Base-by-base conservation (phyloP, 2,113 vertebrate species). In the Neodontobutis hainanensis region DNA sequence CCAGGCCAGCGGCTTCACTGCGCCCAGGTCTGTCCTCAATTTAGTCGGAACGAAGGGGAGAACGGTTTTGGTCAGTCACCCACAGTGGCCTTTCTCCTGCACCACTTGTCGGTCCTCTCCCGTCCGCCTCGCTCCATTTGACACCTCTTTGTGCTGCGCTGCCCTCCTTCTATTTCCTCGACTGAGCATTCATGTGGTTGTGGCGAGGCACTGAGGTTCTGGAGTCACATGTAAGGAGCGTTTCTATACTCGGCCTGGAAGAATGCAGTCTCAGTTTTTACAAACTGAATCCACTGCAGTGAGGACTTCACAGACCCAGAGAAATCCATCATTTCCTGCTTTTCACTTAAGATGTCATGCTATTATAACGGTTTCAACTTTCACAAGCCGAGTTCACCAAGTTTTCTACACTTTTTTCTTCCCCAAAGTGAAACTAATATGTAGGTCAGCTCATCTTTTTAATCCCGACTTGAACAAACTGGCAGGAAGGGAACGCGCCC, bases 371-470 rank as follows among this genome's bases (percentile, higher is more conserved):
- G 4, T 65, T 78, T 66, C 16, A 75, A 9, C 72, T 60, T 46
- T 55, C 50, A 72, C 73, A 83, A 64, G 73, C 63, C 0, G 75
- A 87, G 79, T 90, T 89, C 81, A 75, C 60, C 16, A 85, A 91
- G 85, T 88, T 87, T 73, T 55, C 36, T 46, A n/a, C 36, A 45
- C 14, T 57, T 65, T 62, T 51, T 63, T 61, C 19, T 16, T 72
- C 66, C 66, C 68, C 63, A 73, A 85, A 85, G 75, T 84, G 62
- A 65, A 80, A 84, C 81, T 73, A 78, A 60, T 88, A 90, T 91
- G 86, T 91, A 88, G 90, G 90, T 89, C 90, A 91, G 82, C 85
- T 64, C 49, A 58, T 86, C 86, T 89, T 86, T 87, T 87, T 82
- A 86, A 84, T 82, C 61, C 84, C 6, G 68, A 84, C 83, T 87